Evolutionary conservation across 35 echinoderm and acorn worm genomes (phyloP), one percentile per base, ranked within the genome.

Genomic region (Antedon bifida): DNA sequence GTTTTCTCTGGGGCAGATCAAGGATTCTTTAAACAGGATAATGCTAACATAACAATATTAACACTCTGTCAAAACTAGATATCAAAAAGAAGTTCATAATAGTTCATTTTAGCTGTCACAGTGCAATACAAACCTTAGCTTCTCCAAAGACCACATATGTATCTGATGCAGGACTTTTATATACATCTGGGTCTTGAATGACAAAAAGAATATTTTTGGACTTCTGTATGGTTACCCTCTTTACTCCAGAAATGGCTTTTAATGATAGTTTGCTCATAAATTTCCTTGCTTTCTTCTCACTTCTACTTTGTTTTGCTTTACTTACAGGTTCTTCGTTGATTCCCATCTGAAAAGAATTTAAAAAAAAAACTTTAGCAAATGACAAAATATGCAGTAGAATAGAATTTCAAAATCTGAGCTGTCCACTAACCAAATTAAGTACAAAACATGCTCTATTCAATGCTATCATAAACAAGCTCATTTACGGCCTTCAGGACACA

Each of bases 201-300:
- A 97, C 94, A 86, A 97, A 97, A 10, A 97, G 79, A 85, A 97
- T 97, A 74, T 92, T 97, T 73, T 97, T 97, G 16, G 94, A 97
- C 80, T 92, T 97, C 36, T 91, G 82, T 56, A 92, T 97, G 30
- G 90, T 92, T 11, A 92, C 90, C 35, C 90, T 85, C 30, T 56
- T 73, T 12, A 97, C 85, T 45, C 94, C 94, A 30, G 85, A 39
- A 5, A 86, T 30, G 34, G 75, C 31, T 78, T 96, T 97, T 23
- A 97, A 88, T 36, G 87, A 90, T 30, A 89, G 74, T 56, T 88
- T 97, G 34, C 73, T 85, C 73, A 89, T 82, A 0, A 74, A 85
- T 73, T 97, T 89, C 29, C 86, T 36, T 26, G 90, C 88, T 86
- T 91, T 92, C 83, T 92, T 94, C 74, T 95, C 92, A 82, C 88